These are phyloP conservation scores for Dendrolimus houi DNA, from an alignment of 2,888 invertebrate species.

Conservation along the genomic window DNA sequence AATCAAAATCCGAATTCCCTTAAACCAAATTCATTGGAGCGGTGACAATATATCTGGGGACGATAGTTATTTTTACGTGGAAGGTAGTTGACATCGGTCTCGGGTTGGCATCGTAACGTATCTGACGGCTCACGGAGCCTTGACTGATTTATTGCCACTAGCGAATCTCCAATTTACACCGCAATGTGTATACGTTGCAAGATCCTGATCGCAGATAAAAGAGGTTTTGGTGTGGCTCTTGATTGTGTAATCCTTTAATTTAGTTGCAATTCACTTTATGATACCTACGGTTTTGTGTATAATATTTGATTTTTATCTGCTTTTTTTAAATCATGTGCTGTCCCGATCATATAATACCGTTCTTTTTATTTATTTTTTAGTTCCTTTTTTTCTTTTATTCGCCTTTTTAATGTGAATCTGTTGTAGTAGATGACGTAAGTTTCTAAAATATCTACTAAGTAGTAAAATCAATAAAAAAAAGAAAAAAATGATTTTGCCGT, in stretches of 20 bases:
- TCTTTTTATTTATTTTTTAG: too few species aligned
- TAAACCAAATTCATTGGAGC: neutral
- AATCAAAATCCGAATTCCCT: too few species aligned
- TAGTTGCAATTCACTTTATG: neutral
- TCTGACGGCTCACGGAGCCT: constrained; percentile 63
- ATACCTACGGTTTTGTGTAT: too few species aligned
- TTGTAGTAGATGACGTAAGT: too few species aligned
- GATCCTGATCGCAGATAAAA: constrained; percentile 46
- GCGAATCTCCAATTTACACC: constrained; percentile 72
- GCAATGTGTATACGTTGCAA: constrained; percentile 34
- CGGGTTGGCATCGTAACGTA: constrained; percentile 46
- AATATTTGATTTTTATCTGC: too few species aligned
- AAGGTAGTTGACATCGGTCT: constrained; percentile 45
- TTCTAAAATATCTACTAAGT: too few species aligned
- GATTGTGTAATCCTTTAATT: neutral
- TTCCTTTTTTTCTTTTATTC: too few species aligned
- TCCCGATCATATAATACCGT: too few species aligned
- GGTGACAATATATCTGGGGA: neutral
- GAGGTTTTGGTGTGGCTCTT: neutral
- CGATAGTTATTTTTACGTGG: constrained; percentile 23
- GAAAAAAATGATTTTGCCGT: too few species aligned
- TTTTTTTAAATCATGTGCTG: too few species aligned
- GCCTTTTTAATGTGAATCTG: too few species aligned
- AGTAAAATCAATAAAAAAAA: too few species aligned
- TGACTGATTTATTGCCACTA: constrained; percentile 67